These are phyloP conservation scores for Bradysia coprophila DNA, from an alignment of 1,140 invertebrate genomes.

Conservation along the genomic window DNA sequence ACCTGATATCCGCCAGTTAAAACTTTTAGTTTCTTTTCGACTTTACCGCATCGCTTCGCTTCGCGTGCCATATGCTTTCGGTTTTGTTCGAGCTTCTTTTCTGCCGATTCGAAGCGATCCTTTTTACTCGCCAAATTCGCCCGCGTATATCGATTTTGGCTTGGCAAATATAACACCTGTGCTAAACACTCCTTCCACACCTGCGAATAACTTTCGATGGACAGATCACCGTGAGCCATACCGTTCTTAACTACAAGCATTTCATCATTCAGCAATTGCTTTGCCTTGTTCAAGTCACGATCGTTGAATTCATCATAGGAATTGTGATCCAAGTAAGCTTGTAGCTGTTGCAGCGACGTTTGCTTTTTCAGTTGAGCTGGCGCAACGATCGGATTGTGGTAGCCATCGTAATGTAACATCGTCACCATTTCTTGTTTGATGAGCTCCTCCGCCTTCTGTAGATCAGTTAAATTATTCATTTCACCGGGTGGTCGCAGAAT, in stretches of 20 bases:
- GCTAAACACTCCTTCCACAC: conserved; percentile 95
- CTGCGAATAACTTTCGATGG: conserved; percentile 76
- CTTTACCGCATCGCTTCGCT: conserved; percentile 89
- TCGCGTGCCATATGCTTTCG: conserved; percentile 85
- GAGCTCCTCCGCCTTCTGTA: conserved; percentile 90
- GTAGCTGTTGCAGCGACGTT: conserved; percentile 21
- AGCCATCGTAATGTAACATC: conserved; percentile 82
- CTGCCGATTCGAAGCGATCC: conserved; percentile 81
- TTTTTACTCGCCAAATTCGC: conserved; percentile 91
- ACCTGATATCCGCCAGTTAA: conserved; percentile 82
- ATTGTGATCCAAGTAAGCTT: conserved; percentile 62
- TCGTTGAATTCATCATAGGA: conserved; percentile 56
- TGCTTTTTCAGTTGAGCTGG: conserved; percentile 14
- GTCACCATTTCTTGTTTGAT: conserved; percentile 95
- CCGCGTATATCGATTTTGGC: conserved; percentile 79
- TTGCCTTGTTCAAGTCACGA: conserved; percentile 52
- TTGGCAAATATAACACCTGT: conserved; percentile 72
- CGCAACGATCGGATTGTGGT: conserved; percentile 38
- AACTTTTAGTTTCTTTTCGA: conserved; percentile 95
- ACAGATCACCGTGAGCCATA: conserved; percentile 89
- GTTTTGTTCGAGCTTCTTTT: conserved; percentile 86
- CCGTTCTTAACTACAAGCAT: conserved; percentile 80
- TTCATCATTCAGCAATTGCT: conserved; percentile 52
- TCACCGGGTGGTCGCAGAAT: conserved; percentile 54
- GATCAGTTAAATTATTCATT: conserved; percentile 59